These are phyloP conservation scores for Channa argus DNA, from an alignment of 2,113 vertebrate genomes.

Conservation along the genomic window DNA sequence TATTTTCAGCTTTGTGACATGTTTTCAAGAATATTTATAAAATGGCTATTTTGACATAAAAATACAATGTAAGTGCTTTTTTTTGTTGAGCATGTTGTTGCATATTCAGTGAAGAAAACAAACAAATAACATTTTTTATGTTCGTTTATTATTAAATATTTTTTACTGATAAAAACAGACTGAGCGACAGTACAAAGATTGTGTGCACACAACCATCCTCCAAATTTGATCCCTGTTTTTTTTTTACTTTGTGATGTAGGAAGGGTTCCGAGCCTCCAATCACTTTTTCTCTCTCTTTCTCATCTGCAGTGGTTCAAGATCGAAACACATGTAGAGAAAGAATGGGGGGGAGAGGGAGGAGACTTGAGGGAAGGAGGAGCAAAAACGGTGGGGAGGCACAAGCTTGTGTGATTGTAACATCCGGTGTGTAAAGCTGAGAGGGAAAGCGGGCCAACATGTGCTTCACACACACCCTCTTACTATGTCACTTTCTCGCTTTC, in stretches of 20 bases:
- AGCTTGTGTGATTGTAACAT: conserved; percentile 40
- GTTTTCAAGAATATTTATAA: background rate
- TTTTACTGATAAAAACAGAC: no score
- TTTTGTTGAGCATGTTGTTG: no score
- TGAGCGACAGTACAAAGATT: background rate
- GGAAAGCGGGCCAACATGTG: background rate
- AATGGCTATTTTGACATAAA: background rate
- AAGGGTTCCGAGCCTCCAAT: background rate
- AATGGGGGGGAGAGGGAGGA: conserved; percentile 31
- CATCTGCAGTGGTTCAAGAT: conserved; percentile 44
- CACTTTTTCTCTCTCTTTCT: conserved; percentile 7
- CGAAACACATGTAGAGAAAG: conserved; percentile 30
- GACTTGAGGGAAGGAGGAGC: conserved; percentile 11
- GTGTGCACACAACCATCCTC: background rate
- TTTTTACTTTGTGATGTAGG: background rate
- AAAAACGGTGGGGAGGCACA: background rate
- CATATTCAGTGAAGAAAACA: no score
- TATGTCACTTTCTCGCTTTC: conserved; percentile 14
- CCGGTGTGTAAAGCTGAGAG: conserved; percentile 40
- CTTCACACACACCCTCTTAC: background rate
- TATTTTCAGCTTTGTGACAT: background rate
- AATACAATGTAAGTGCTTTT: no score
- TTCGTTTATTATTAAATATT: no score
- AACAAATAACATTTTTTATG: background rate
- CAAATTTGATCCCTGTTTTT: background rate